A percentile compares a stretch with the other conserved stretches of the same genome.
These are phyloP conservation scores for Chloroceryle inda DNA, from an alignment of 2,797 vertebrate species.

Conservation along the genomic window DNA sequence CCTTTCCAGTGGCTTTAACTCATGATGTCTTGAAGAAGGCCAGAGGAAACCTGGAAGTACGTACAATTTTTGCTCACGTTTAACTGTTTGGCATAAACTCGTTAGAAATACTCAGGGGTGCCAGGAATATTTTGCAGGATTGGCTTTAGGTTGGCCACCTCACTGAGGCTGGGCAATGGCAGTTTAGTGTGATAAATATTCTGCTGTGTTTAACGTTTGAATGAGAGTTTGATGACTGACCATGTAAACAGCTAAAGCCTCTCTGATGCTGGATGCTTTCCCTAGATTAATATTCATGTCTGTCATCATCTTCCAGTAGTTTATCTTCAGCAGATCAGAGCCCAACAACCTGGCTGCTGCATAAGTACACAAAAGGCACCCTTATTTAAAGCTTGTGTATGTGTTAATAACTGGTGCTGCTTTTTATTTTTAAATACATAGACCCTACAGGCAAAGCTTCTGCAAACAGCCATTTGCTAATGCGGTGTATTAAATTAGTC, in stretches of 20 bases:
- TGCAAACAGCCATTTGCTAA: background rate
- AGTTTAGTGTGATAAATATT: background rate
- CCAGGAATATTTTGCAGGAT: background rate
- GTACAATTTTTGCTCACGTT: background rate
- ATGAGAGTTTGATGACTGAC: constrained; percentile 12
- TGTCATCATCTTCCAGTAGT: background rate
- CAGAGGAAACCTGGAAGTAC: constrained; percentile 94
- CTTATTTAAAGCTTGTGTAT: background rate
- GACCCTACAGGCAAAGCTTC: background rate
- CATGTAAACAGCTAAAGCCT: background rate
- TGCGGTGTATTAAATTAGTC: background rate
- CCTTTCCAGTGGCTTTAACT: constrained; percentile 87
- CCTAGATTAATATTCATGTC: background rate
- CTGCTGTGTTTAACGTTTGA: constrained; percentile 14
- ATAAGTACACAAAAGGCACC: background rate
- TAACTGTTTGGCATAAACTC: background rate
- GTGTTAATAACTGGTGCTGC: background rate
- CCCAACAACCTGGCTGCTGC: background rate
- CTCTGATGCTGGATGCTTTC: background rate
- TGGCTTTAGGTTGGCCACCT: background rate
- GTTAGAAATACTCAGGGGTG: background rate
- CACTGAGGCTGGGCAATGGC: background rate
- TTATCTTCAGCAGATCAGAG: constrained; percentile 11
- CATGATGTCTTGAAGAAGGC: constrained; percentile 93
- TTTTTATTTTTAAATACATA: background rate